These are phyloP conservation scores for Ecdyonurus torrentis DNA, from an alignment of 2,888 invertebrate species.

Conservation along the genomic window DNA sequence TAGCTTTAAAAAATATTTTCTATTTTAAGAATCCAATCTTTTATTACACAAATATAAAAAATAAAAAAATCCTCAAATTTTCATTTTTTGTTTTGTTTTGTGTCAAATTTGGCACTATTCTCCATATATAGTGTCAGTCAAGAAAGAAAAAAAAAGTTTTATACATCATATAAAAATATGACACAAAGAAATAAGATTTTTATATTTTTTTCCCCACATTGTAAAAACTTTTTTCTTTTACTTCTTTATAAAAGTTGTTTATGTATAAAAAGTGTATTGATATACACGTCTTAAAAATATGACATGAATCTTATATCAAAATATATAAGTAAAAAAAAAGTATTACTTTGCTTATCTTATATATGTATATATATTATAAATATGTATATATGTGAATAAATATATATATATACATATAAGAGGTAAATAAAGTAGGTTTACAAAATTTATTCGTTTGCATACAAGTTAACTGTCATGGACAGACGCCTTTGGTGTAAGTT, in stretches of 20 bases:
- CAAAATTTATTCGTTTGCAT: background rate
- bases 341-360: background rate
- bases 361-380: too few species aligned
- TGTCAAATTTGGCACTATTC: too few species aligned
- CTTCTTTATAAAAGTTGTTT: background rate
- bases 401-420: too few species aligned
- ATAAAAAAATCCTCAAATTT: too few species aligned
- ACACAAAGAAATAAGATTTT: background rate
- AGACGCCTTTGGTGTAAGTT: background rate
- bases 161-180: too few species aligned
- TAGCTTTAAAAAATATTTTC: too few species aligned
- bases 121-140: too few species aligned
- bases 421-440: background rate
- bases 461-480: background rate
- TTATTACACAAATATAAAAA: too few species aligned
- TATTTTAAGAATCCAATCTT: too few species aligned
- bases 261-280: background rate
- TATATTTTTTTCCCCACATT: too few species aligned
- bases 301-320: background rate
- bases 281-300: background rate
- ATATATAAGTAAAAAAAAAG: background rate
- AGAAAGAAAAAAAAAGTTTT: background rate
- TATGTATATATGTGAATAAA: too few species aligned
- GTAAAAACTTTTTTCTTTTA: background rate
- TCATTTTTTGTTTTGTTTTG: too few species aligned